These are phyloP conservation scores for Platerodrilus igneus DNA, from an alignment of 2,888 invertebrate species.

Conservation along the genomic window DNA sequence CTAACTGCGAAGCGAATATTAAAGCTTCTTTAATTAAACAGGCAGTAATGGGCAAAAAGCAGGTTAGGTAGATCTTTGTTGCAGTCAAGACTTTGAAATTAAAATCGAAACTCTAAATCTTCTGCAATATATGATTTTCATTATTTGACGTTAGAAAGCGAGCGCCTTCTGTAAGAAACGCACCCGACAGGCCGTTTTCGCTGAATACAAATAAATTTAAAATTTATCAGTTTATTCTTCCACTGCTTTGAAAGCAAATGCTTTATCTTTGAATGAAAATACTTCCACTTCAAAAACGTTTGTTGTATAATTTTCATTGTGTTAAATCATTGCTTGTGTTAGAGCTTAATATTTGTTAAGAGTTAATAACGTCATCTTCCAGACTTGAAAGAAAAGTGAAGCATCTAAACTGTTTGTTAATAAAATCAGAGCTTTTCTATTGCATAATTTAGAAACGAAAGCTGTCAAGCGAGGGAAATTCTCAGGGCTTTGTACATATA, in stretches of 20 bases:
- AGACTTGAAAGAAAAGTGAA: too few relatives aligned
- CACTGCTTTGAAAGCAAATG: constrained; percentile 23
- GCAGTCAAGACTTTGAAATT: constrained; percentile 30
- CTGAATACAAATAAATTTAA: constrained; percentile 29
- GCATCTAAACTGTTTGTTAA: too few relatives aligned
- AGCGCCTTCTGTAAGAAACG: constrained; percentile 28
- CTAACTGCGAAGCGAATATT: too few relatives aligned
- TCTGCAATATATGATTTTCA: constrained; percentile 41
- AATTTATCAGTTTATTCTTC: constrained; percentile 22
- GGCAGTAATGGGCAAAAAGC: too few relatives aligned
- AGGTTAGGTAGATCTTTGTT: too few relatives aligned
- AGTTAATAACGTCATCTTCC: too few relatives aligned
- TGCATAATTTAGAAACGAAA: too few relatives aligned
- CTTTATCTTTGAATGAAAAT: constrained; percentile 28
- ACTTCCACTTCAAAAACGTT: constrained; percentile 18
- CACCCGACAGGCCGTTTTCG: constrained; percentile 24
- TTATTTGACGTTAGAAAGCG: constrained; percentile 35
- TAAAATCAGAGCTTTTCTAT: too few relatives aligned
- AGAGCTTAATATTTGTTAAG: constrained; percentile 14
- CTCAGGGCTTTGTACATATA: too few relatives aligned
- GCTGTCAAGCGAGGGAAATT: too few relatives aligned
- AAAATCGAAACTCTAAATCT: constrained; percentile 42
- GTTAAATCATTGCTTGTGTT: constrained; percentile 11
- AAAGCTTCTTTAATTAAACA: too few relatives aligned
- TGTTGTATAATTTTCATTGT: constrained; percentile 17